Percentiles rank a stretch among this genome's conserved stretches.
Evolutionary conservation across 2,888 invertebrate genomes (phyloP).

Genomic region (Drosophila meridionalis): DNA sequence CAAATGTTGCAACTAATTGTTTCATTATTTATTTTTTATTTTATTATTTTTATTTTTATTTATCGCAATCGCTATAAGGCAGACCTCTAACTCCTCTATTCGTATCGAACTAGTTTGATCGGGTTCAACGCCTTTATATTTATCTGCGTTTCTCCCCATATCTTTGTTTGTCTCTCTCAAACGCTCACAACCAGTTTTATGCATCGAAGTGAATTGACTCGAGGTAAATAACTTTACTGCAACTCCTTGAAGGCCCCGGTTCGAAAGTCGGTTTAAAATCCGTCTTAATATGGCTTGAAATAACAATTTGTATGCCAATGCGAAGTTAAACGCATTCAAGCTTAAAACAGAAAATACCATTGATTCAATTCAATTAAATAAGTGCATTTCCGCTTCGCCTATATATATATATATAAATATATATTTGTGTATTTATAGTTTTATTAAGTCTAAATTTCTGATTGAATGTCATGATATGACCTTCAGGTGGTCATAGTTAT

Average conservation of each 20-base stretch:
- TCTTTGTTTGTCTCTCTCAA: slow-evolving; percentile 2
- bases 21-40: neutral
- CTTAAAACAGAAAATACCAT: neutral
- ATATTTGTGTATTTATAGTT: neutral
- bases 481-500: too few relatives aligned
- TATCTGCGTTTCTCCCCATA: slow-evolving; percentile 5
- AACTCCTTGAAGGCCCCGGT: slow-evolving; percentile 12
- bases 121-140: slow-evolving; percentile 38
- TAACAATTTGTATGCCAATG: slow-evolving; percentile 8
- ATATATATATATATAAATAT: neutral
- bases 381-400: slow-evolving; percentile 1
- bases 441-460: neutral
- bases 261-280: slow-evolving; percentile 8
- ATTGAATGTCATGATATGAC: neutral
- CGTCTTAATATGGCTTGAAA: neutral
- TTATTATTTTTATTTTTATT: neutral
- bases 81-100: neutral
- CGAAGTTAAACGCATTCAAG: slow-evolving; percentile 23
- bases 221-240: slow-evolving; percentile 1
- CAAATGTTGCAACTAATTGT: slow-evolving; percentile 36
- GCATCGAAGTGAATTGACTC: slow-evolving; percentile 70
- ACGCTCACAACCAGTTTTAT: slow-evolving; percentile 66
- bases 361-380: slow-evolving; percentile 12
- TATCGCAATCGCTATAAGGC: slow-evolving; percentile 10
- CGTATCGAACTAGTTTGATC: slow-evolving; percentile 52